Conservation (phyloP, 2,888 invertebrate genomes). For the Harpagoxenus sublaevis region DNA sequence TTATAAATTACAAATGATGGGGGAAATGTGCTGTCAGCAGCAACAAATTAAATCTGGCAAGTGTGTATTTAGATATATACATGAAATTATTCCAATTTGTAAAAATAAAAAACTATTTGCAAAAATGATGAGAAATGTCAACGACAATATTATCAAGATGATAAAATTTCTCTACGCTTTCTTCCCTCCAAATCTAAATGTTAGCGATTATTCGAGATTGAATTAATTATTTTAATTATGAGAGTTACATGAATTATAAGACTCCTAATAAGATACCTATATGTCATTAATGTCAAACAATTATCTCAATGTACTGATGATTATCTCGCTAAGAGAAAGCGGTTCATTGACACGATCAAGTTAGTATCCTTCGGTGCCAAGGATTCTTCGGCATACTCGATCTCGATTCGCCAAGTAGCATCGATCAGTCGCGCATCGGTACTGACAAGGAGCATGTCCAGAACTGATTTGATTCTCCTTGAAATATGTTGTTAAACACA, state of each 20-base stretch:
- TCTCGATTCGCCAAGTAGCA: slow-evolving; percentile 3
- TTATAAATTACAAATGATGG: background rate
- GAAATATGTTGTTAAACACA: too few relatives aligned
- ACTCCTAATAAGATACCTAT: background rate
- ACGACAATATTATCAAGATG: background rate
- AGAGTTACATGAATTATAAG: background rate
- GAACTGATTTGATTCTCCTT: too few relatives aligned
- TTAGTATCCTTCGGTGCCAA: background rate
- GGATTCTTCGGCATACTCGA: background rate
- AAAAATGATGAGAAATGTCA: background rate
- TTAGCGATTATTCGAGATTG: background rate
- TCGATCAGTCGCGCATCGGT: slow-evolving; percentile 3
- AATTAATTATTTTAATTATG: slow-evolving; percentile 16
- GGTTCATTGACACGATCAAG: slow-evolving; percentile 6
- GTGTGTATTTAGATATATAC: background rate
- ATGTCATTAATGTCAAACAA: background rate
- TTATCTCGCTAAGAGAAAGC: slow-evolving; percentile 1
- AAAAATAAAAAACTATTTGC: background rate
- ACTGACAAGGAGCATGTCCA: too few relatives aligned
- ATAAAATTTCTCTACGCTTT: background rate
- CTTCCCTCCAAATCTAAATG: background rate
- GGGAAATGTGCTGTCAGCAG: background rate
- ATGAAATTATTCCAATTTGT: background rate
- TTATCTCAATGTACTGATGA: background rate
- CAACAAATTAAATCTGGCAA: background rate